Percentiles rank a stretch among this genome's conserved stretches.
These are phyloP conservation scores for Aethes cnicana DNA, from an alignment of 2,888 invertebrate species.

Conservation along the genomic window DNA sequence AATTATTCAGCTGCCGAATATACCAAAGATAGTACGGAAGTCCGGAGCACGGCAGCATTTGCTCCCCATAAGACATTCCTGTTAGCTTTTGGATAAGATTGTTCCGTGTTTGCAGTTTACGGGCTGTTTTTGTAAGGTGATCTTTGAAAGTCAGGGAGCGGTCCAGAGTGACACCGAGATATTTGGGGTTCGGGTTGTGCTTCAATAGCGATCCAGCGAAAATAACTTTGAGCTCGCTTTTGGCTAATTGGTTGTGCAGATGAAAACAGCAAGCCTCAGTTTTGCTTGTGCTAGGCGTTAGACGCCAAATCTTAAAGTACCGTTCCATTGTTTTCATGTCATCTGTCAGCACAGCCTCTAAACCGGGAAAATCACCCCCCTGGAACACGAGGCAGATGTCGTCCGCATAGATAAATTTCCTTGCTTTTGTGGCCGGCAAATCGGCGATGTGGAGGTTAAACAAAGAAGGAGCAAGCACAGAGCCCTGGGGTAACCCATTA, in stretches of 20 bases:
- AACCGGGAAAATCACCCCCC: not conserved
- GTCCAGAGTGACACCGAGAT: slow-evolving; percentile 1
- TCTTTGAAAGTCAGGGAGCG: slow-evolving; percentile 1
- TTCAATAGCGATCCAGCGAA: not conserved
- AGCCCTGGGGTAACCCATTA: no score
- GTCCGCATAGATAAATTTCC: no score
- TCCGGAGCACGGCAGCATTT: not conserved
- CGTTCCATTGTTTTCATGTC: not conserved
- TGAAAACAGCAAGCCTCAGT: not conserved
- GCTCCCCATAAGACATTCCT: slow-evolving; percentile 1
- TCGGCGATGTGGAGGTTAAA: not conserved
- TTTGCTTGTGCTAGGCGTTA: not conserved
- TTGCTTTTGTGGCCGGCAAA: no score
- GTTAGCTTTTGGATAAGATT: not conserved
- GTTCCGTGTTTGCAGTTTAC: not conserved
- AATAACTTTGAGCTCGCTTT: not conserved
- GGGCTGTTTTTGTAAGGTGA: not conserved
- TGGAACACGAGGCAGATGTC: not conserved
- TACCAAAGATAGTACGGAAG: not conserved
- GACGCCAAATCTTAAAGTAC: not conserved
- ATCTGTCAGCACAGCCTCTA: not conserved
- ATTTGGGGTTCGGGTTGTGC: not conserved
- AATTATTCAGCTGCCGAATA: slow-evolving; percentile 4
- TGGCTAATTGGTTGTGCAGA: not conserved
- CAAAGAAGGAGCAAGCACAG: no score